A percentile compares a stretch with the other conserved stretches of the same genome.
These are phyloP conservation scores for Hylaeus anthracinus DNA, from an alignment of 1,140 invertebrate species.

Conservation along the genomic window DNA sequence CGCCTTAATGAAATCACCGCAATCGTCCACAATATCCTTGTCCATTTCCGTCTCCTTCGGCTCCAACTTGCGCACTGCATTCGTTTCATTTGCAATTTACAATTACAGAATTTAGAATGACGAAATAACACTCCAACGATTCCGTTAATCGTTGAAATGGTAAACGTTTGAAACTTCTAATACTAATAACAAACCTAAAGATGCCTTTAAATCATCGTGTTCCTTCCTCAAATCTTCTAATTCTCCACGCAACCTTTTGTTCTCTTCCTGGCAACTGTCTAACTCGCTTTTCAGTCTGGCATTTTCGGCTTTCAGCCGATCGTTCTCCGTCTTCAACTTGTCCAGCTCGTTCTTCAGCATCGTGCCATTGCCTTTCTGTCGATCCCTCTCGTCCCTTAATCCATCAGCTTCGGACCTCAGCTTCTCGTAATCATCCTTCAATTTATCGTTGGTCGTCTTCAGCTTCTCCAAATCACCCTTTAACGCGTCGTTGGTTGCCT, in stretches of 20 bases:
- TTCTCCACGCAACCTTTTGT: slow-evolving; percentile 22
- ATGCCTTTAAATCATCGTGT: neutral
- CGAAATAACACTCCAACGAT: no score
- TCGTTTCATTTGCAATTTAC: slow-evolving; percentile 8
- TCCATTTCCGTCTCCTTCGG: neutral
- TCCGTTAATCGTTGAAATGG: no score
- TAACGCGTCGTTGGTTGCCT: slow-evolving; percentile 20
- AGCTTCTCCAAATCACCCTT: slow-evolving; percentile 26
- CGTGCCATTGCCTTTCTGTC: neutral
- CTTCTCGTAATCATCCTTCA: slow-evolving; percentile 1
- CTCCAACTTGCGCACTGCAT: neutral
- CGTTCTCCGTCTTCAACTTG: neutral
- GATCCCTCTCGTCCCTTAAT: neutral
- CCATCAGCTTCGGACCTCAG: neutral
- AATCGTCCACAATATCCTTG: slow-evolving; percentile 46
- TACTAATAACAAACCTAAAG: slow-evolving; percentile 2
- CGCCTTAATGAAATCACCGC: slow-evolving; percentile 61
- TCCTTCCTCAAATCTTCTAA: slow-evolving; percentile 31
- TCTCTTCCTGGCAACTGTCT: slow-evolving; percentile 16
- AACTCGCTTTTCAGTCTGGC: slow-evolving; percentile 5
- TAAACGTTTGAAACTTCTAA: neutral
- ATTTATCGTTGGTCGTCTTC: slow-evolving; percentile 30
- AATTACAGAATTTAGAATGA: neutral
- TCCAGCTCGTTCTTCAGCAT: neutral
- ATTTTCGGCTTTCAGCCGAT: neutral